A percentile compares a stretch with the other conserved stretches of the same genome.
Conservation (phyloP, 2,888 invertebrate genomes). For the Tetrapedia diversipes region DNA sequence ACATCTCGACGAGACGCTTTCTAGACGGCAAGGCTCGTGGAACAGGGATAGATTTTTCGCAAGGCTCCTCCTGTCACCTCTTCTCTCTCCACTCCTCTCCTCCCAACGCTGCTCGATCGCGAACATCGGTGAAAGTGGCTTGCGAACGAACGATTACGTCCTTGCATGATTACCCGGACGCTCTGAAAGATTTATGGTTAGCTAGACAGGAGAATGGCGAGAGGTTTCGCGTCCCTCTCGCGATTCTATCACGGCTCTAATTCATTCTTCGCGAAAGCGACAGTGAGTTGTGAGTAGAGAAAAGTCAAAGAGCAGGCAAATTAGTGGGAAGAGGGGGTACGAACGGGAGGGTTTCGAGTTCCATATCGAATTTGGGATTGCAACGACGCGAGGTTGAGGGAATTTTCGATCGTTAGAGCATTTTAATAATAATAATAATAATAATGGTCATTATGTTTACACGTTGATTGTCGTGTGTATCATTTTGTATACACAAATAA, state of each 20-base stretch:
- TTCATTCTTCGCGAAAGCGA: background rate
- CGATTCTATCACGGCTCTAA: background rate
- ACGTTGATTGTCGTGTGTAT: too few relatives aligned
- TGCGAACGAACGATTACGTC: constrained; percentile 26
- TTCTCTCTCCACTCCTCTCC: background rate
- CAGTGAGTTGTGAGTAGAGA: too few relatives aligned
- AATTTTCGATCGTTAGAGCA: constrained; percentile 1
- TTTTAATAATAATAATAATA: too few relatives aligned
- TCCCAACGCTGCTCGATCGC: constrained; percentile 31
- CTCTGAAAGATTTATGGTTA: constrained; percentile 29
- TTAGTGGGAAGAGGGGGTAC: too few relatives aligned
- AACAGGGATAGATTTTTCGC: constrained; percentile 28
- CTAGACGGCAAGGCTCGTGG: constrained; percentile 22
- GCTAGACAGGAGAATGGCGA: constrained; percentile 1
- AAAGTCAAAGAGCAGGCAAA: too few relatives aligned
- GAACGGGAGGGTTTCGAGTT: too few relatives aligned
- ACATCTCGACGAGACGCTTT: constrained; percentile 33
- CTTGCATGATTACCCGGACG: constrained; percentile 4
- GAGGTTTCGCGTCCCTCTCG: background rate
- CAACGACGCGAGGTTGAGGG: constrained; percentile 6
- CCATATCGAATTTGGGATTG: too few relatives aligned
- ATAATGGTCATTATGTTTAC: too few relatives aligned
- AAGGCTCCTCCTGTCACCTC: constrained; percentile 2
- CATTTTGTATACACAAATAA: too few relatives aligned
- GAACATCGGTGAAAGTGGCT: constrained; percentile 52